phyloP scores from a whole-genome alignment of 2,113 vertebrate species.

The Etia nguti region DNA sequence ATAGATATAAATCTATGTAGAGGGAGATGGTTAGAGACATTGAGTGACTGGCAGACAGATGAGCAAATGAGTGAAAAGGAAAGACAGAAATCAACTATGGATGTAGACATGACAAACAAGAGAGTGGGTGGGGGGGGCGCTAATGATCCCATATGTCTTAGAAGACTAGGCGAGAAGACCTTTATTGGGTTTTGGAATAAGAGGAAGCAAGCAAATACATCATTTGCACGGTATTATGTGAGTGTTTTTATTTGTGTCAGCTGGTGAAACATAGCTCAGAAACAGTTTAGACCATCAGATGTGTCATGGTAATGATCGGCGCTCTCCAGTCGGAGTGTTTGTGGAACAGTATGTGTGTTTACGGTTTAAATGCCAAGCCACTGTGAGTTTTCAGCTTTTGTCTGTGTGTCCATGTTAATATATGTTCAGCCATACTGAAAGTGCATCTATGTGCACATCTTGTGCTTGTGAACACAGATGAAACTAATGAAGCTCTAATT shows the following conservation, averaged over 20 bases:
- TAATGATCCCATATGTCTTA: conserved; percentile 69
- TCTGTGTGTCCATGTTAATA: background rate
- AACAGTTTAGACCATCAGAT: conserved; percentile 10
- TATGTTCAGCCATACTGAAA: background rate
- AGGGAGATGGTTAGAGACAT: conserved; percentile 27
- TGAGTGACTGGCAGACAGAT: conserved; percentile 10
- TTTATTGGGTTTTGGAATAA: conserved; percentile 50
- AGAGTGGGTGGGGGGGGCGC: background rate
- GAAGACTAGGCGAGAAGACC: conserved; percentile 35
- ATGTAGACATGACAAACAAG: conserved; percentile 39
- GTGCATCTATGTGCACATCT: background rate
- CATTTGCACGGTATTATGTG: conserved; percentile 32
- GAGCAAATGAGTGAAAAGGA: conserved; percentile 10
- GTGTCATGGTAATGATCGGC: conserved; percentile 19
- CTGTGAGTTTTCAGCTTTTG: background rate
- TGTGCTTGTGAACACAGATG: background rate
- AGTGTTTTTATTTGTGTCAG: conserved; percentile 38
- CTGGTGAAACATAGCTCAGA: conserved; percentile 13
- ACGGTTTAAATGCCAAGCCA: background rate
- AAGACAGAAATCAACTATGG: conserved; percentile 24
- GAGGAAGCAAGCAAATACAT: conserved; percentile 51
- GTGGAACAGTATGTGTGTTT: background rate
- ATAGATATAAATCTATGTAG: conserved; percentile 59
- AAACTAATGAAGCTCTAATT: conserved; percentile 20
- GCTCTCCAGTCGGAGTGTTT: conserved; percentile 3